Conservation (phyloP, 2,888 invertebrate genomes). For the Linnaemya vulpina region DNA sequence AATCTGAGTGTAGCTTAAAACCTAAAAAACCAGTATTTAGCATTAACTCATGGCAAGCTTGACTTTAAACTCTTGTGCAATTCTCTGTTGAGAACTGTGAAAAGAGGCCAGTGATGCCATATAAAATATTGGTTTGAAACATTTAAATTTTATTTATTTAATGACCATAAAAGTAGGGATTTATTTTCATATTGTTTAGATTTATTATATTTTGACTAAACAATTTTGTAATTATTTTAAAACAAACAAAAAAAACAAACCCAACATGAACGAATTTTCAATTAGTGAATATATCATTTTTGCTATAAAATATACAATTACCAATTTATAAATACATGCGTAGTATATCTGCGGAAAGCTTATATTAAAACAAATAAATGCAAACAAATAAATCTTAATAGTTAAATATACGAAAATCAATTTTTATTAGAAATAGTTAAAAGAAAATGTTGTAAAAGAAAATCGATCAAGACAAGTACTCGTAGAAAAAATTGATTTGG, state of each 20-base stretch:
- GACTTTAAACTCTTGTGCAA: too few relatives aligned
- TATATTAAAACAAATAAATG: slow-evolving; percentile 59
- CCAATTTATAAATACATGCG: slow-evolving; percentile 65
- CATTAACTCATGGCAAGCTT: too few relatives aligned
- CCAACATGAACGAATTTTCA: slow-evolving; percentile 82
- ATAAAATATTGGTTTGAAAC: too few relatives aligned
- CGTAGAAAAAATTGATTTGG: slow-evolving; percentile 46
- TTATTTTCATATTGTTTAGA: not conserved
- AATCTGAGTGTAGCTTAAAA: too few relatives aligned
- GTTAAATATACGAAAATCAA: slow-evolving; percentile 64
- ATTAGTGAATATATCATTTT: slow-evolving; percentile 78
- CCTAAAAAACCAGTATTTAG: too few relatives aligned
- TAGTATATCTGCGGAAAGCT: slow-evolving; percentile 66
- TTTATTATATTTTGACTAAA: too few relatives aligned
- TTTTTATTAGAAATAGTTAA: slow-evolving; percentile 50
- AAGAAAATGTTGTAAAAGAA: slow-evolving; percentile 26
- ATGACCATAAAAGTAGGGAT: too few relatives aligned
- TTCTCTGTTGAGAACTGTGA: too few relatives aligned
- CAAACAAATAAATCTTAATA: slow-evolving; percentile 65
- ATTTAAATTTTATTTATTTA: too few relatives aligned
- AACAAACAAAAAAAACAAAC: slow-evolving; percentile 71
- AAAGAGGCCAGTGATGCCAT: too few relatives aligned
- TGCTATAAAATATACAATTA: slow-evolving; percentile 75
- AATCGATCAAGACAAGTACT: slow-evolving; percentile 34
- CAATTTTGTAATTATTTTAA: not conserved